A percentile compares a stretch with the other conserved stretches of the same genome.
Evolutionary conservation across 2,113 vertebrate genomes (phyloP).

Genomic region (Tangachromis dhanisi): DNA sequence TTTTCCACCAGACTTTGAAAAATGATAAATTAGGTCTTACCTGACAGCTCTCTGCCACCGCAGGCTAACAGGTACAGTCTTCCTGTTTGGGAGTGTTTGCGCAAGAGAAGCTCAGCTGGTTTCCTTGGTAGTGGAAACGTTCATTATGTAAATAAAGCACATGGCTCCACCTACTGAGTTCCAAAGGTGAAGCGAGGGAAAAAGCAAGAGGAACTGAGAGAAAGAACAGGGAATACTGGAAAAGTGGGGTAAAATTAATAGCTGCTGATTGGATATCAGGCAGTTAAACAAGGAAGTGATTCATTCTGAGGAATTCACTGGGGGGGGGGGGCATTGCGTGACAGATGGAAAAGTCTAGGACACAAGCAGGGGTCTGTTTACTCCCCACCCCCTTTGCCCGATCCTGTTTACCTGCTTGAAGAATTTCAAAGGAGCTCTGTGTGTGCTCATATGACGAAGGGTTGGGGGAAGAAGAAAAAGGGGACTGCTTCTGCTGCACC

Average conservation of each 20-base stretch:
- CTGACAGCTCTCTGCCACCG: conserved; percentile 36
- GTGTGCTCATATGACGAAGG: background rate
- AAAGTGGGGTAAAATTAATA: background rate
- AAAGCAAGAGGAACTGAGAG: background rate
- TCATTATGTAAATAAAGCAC: conserved; percentile 36
- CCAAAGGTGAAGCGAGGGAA: background rate
- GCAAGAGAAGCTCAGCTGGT: conserved; percentile 56
- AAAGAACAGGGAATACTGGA: background rate
- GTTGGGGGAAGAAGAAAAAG: background rate
- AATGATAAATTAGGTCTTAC: conserved; percentile 45
- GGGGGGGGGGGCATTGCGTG: background rate
- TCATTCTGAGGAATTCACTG: background rate
- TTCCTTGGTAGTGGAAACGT: conserved; percentile 57
- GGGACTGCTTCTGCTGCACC: background rate
- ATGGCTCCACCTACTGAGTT: conserved; percentile 34
- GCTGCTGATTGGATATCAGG: conserved; percentile 16
- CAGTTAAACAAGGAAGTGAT: background rate
- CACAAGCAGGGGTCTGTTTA: conserved; percentile 60
- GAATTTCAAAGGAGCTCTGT: conserved; percentile 56
- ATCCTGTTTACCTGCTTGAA: conserved; percentile 58
- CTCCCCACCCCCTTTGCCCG: conserved; percentile 20
- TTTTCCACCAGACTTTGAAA: background rate
- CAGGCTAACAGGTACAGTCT: conserved; percentile 29
- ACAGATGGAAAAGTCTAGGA: conserved; percentile 3
- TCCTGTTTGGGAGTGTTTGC: conserved; percentile 59